phyloP scores from a whole-genome alignment of 2,888 invertebrate species.

The Lasioglossum villosulum region DNA sequence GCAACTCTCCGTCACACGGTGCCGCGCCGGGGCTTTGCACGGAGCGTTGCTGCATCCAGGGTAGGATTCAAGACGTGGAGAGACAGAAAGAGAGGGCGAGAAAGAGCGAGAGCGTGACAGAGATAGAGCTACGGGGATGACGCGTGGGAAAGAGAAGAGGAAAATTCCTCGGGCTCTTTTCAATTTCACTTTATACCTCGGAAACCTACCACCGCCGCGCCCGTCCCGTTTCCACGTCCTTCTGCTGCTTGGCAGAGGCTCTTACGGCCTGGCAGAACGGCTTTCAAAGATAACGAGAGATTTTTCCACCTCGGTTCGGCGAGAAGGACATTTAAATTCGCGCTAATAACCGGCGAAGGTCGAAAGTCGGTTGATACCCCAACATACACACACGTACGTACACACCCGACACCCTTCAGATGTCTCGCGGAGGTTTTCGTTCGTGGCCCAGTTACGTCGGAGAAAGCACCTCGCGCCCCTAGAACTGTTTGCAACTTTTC shows the following conservation, averaged over 20 bases:
- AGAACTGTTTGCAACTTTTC: slow-evolving; percentile 6
- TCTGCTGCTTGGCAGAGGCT: slow-evolving; percentile 27
- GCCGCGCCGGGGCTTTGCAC: slow-evolving; percentile 39
- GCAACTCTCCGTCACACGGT: not conserved
- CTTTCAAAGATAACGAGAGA: slow-evolving; percentile 63
- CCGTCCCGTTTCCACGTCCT: slow-evolving; percentile 27
- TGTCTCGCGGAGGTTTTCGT: slow-evolving; percentile 28
- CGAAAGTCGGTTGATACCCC: slow-evolving; percentile 14
- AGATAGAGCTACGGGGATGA: slow-evolving; percentile 15
- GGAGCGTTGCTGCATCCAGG: slow-evolving; percentile 37
- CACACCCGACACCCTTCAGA: not conserved
- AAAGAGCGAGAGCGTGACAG: not conserved
- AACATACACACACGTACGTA: not conserved
- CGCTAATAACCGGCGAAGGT: slow-evolving; percentile 43
- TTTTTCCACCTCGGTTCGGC: slow-evolving; percentile 42
- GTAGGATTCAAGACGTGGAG: slow-evolving; percentile 21
- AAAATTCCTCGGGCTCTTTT: slow-evolving; percentile 65
- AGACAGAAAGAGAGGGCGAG: not conserved
- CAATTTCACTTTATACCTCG: slow-evolving; percentile 68
- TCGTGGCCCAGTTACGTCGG: slow-evolving; percentile 36
- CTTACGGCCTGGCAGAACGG: slow-evolving; percentile 36
- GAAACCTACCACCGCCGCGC: slow-evolving; percentile 12
- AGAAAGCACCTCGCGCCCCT: slow-evolving; percentile 24
- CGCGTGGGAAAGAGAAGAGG: slow-evolving; percentile 30
- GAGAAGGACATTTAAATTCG: slow-evolving; percentile 50